Evolutionary conservation across 1,140 invertebrate species (phyloP).

Genomic region (Diabrotica virgifera): DNA sequence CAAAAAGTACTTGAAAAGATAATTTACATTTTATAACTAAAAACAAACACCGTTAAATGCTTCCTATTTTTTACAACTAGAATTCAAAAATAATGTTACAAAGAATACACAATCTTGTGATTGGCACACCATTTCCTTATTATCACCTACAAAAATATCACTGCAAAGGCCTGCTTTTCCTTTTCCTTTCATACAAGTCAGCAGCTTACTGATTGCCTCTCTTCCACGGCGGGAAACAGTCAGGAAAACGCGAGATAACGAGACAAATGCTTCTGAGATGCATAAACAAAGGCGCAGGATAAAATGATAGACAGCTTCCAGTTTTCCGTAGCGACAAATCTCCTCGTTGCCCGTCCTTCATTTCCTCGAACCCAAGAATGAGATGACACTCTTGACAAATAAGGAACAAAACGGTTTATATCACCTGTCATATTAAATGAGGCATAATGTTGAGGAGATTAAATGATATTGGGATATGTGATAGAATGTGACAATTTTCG

Average conservation of each 20-base stretch:
- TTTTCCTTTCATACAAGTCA: neutral
- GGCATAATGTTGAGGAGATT: conserved; percentile 14
- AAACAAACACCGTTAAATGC: no score
- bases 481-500: no score
- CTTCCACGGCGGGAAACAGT: neutral
- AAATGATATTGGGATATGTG: conserved; percentile 8
- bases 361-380: neutral
- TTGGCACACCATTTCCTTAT: no score
- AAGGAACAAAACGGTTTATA: conserved; percentile 17
- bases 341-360: neutral
- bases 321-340: conserved; percentile 1
- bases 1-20: no score
- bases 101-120: no score
- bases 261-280: conserved; percentile 14
- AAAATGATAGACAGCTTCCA: conserved; percentile 14
- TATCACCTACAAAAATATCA: no score
- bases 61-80: no score
- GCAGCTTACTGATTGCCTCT: conserved; percentile 1
- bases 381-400: conserved; percentile 5
- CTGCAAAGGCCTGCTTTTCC: no score
- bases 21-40: no score
- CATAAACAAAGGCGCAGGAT: conserved; percentile 12
- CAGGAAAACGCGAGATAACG: conserved; percentile 14
- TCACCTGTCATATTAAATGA: conserved; percentile 17
- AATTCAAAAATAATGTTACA: no score